Evolutionary conservation across 1,140 invertebrate genomes (phyloP), one percentile per base, ranked within the genome.

Genomic region (Aphelinus certus): DNA sequence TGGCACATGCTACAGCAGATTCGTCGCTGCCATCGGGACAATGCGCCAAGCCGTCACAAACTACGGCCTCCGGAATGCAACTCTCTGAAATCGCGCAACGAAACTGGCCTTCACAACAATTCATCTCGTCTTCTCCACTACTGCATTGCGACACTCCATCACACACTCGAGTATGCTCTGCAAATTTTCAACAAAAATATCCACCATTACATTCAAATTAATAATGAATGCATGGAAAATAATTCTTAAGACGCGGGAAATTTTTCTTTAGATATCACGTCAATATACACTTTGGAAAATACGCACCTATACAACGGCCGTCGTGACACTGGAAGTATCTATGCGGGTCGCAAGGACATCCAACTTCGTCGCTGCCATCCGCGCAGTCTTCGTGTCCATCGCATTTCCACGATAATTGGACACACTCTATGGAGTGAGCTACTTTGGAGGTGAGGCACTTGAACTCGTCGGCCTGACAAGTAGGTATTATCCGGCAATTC

Each of bases 371-470:
- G 2, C 93, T 94, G 26, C 91, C 91, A 84, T 96, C 95, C 2
- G 89, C 87, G 88, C 97, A 98, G 84, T 98, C 95, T 57, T 88
- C 88, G 73, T 94, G 92, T 1, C 92, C 92, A 85, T 97, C 95
- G 84, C 95, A 97, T 65, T 92, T 92, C 95, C 95, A 97, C 0
- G 90, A 88, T 1, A 89, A 86, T 0, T 96, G 95, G 76, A 98
- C 95, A 84, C 96, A 98, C 77, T 93, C 91, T 73, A 89, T 90
- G 51, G 86, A 79, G n/a, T 83, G 80, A 80, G 4, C 80, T 9
- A 85, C 83, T 9, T 81, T 85, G 0, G 86, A 84, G 1, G 87
- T 82, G 9, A 88, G 89, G 81, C 96, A 98, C 0, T 92, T 91
- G 81, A 96, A 97, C 79, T 94, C 90, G 81, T 93, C 91, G 0